phyloP scores from a whole-genome alignment of 2,113 vertebrate species.

The Coregonus clupeaformis region DNA sequence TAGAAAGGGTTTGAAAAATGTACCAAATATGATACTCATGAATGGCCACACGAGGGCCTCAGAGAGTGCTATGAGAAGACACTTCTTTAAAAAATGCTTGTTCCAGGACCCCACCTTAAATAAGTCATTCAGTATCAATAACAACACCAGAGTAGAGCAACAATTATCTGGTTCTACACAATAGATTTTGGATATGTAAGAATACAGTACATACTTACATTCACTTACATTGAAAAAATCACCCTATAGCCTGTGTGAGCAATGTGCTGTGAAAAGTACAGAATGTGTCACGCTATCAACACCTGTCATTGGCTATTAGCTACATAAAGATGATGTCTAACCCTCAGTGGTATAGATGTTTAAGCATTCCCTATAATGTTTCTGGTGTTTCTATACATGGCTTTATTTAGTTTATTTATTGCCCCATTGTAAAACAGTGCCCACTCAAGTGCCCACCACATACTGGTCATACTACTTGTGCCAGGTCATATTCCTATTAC shows the following conservation, averaged over 20 bases:
- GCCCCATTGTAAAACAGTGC: not conserved
- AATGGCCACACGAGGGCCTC: conserved; percentile 9
- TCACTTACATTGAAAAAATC: too few species aligned
- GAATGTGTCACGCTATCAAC: not conserved
- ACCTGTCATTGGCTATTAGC: conserved; percentile 2
- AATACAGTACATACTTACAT: too few species aligned
- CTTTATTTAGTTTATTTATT: too few species aligned
- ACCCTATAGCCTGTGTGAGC: too few species aligned
- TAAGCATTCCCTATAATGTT: not conserved
- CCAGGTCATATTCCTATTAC: not conserved
- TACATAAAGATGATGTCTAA: not conserved
- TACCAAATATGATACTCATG: not conserved
- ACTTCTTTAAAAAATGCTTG: not conserved
- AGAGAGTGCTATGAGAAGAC: not conserved
- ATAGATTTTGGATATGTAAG: too few species aligned
- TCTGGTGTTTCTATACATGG: not conserved
- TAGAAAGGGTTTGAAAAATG: not conserved
- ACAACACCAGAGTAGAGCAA: too few species aligned
- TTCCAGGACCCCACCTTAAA: too few species aligned
- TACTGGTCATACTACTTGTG: not conserved
- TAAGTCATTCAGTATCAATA: too few species aligned
- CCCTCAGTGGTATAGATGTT: not conserved
- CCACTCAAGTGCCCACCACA: not conserved
- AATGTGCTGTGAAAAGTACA: not conserved
- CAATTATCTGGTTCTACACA: too few species aligned